Conservation (phyloP, 2,888 invertebrate genomes). For the Colostygia pectinataria region DNA sequence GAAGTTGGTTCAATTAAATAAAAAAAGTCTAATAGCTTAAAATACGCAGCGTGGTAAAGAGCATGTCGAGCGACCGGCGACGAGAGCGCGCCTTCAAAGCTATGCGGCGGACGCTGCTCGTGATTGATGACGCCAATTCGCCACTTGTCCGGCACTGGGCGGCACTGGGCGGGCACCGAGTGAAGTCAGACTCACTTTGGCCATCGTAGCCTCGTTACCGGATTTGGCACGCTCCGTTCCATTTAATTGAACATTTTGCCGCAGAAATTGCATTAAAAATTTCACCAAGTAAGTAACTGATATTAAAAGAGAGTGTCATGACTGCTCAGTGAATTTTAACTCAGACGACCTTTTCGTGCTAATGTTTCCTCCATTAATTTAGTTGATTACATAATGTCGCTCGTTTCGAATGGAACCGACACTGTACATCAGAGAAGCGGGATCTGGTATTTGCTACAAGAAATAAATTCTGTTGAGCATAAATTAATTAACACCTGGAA, state of each 20-base stretch:
- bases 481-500: constrained; percentile 67
- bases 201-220: constrained; percentile 36
- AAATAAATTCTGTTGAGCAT: constrained; percentile 56
- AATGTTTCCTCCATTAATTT: constrained; percentile 55
- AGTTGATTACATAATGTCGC: constrained; percentile 55
- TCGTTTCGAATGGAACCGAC: constrained; percentile 56
- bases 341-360: constrained; percentile 40
- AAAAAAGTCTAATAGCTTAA: no score
- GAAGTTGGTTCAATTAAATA: no score
- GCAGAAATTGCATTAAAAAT: constrained; percentile 25
- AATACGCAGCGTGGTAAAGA: constrained; percentile 41
- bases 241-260: constrained; percentile 47
- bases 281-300: constrained; percentile 22
- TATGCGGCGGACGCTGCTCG: constrained; percentile 56
- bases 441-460: constrained; percentile 55
- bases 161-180: constrained; percentile 38
- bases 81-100: constrained; percentile 60
- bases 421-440: constrained; percentile 25
- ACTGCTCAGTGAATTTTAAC: constrained; percentile 37
- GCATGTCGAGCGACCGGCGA: constrained; percentile 49
- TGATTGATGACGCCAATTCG: constrained; percentile 78
- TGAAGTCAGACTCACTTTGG: constrained; percentile 24
- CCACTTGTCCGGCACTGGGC: constrained; percentile 57
- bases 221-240: constrained; percentile 46
- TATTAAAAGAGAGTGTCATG: constrained; percentile 32